These are phyloP conservation scores for Pandemis cinnamomeana DNA, from an alignment of 2,888 invertebrate genomes.

Conservation along the genomic window DNA sequence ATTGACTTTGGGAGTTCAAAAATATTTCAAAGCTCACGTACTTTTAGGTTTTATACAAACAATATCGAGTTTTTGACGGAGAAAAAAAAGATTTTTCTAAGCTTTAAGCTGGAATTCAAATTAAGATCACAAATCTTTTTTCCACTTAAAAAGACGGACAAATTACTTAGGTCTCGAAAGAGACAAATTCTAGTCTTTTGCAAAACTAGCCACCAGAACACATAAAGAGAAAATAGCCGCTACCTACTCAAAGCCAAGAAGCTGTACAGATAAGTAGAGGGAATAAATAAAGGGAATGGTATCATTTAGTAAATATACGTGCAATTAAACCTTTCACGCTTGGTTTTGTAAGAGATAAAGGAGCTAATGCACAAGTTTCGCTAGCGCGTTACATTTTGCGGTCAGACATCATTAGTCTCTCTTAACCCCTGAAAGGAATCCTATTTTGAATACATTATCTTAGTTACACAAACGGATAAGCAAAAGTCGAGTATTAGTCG, in stretches of 20 bases:
- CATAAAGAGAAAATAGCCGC: conserved; percentile 30
- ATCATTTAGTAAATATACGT: conserved; percentile 41
- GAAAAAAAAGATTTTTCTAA: too few relatives aligned
- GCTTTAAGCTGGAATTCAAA: too few relatives aligned
- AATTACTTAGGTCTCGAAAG: too few relatives aligned
- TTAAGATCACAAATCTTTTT: too few relatives aligned
- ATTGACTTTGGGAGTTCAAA: too few relatives aligned
- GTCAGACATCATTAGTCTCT: conserved; percentile 4
- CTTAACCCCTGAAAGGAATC: not conserved
- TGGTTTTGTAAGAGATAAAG: conserved; percentile 26
- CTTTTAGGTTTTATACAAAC: too few relatives aligned
- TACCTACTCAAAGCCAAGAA: conserved; percentile 38
- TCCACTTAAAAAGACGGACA: too few relatives aligned
- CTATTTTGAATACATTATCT: not conserved
- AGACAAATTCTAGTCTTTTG: too few relatives aligned
- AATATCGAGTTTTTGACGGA: too few relatives aligned
- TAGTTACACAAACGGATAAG: too few relatives aligned
- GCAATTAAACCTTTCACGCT: conserved; percentile 38
- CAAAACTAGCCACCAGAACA: not conserved
- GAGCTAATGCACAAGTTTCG: conserved; percentile 8
- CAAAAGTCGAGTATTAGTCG: too few relatives aligned
- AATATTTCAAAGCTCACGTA: too few relatives aligned
- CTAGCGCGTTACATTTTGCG: not conserved
- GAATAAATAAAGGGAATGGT: conserved; percentile 40
- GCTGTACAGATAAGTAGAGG: conserved; percentile 33